Base-by-base conservation (phyloP, 2,797 vertebrate species). In the Triplophysa bombifrons region DNA sequence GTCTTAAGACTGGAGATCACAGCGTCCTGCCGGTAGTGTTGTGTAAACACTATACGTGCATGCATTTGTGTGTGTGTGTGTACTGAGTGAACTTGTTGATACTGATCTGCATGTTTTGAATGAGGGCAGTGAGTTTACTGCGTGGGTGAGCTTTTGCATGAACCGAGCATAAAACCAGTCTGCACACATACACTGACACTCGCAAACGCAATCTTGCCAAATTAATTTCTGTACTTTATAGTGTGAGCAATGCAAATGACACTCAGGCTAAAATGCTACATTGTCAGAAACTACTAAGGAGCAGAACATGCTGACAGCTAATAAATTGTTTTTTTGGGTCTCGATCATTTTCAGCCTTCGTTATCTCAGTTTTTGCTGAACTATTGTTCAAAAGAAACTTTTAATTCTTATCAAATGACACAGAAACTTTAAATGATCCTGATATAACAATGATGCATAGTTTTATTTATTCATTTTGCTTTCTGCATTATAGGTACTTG, bases 401-500 rank as follows among this genome's bases (percentile, higher is more conserved):
- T 14, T 61, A 3, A 58, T 20, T 25, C 61, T 13, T 20, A 12
- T 20, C 44, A 27, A 5, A 0, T 50, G 12, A 74, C 22, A 74
- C 22, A 61, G 58, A 16, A 30, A n/a, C 9, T n/a, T 2, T 2
- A 50, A 25, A 25, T 46, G 16, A 60, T 46, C 3, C 11, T 27
- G 17, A 10, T 25, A 25, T 41, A 46, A 13, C 10, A 46, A 3
- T 27, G 55, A 44, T 60, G 2, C 72, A 30, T 34, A 0, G 30
- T 65, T 53, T 19, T 50, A 11, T 22, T 19, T 53, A n/a, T 55
- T 8, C 55, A 10, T 71, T 46, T 27, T 63, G 22, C 5, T 27
- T 50, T 74, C 9, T 73, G n/a, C 65, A 65, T 80, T 17, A 9
- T 74, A 99, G 98, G 98, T 98, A 99, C 91, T 95, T 98, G 82